Percentiles rank a stretch among this genome's conserved stretches.
Evolutionary conservation across 92 coral and sea anemone species (phyloP).

Genomic region (Virgularia gustaviana): DNA sequence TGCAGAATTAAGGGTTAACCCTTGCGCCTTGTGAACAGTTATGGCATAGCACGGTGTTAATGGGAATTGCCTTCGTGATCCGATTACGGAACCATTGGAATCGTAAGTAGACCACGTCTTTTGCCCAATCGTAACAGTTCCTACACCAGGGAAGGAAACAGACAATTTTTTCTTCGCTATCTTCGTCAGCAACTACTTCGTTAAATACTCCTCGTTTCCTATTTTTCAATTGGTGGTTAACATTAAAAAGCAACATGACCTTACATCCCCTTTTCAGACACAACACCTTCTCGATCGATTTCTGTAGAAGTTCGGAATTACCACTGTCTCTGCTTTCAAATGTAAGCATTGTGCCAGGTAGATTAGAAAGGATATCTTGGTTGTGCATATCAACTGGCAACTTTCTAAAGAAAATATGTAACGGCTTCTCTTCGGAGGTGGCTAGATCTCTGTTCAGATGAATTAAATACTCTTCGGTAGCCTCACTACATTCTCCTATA

Average conservation of each 20-base stretch:
- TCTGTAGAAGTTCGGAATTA: background rate
- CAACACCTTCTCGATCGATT: background rate
- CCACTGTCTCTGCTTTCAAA: slow-evolving; percentile 1
- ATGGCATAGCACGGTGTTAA: slow-evolving; percentile 51
- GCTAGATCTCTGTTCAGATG: background rate
- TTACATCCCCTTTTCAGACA: background rate
- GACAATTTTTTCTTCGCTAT: background rate
- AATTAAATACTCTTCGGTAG: background rate
- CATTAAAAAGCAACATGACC: background rate
- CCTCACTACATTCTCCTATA: background rate
- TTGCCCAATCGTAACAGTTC: slow-evolving; percentile 20
- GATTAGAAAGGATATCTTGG: background rate
- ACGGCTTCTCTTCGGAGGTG: background rate
- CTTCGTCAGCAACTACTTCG: background rate
- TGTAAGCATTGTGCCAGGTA: background rate
- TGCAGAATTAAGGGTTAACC: slow-evolving; percentile 44
- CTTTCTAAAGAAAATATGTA: background rate
- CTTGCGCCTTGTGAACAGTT: too few species aligned
- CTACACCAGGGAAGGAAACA: slow-evolving; percentile 36
- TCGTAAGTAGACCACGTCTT: slow-evolving; percentile 44
- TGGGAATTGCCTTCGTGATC: slow-evolving; percentile 44
- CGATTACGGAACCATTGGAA: slow-evolving; percentile 34
- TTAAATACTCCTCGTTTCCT: slow-evolving; percentile 2
- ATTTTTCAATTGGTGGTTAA: background rate
- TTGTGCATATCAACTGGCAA: background rate